Percentiles rank a stretch among this genome's conserved stretches.
phyloP scores from a whole-genome alignment of 2,888 invertebrate species.

The Germaria angustata region DNA sequence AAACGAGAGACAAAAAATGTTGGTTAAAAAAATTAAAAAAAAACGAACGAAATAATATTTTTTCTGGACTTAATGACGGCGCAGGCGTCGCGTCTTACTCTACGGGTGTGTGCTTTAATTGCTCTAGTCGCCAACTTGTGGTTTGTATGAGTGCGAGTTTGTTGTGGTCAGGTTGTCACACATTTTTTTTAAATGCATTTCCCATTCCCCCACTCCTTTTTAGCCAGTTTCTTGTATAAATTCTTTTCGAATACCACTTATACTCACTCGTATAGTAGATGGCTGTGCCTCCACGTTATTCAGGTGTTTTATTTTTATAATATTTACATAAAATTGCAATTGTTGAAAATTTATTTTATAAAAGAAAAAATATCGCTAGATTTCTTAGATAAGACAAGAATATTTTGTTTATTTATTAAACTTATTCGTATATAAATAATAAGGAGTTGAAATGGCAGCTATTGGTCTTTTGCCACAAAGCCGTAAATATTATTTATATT shows the following conservation, averaged over 20 bases:
- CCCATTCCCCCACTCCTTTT: constrained; percentile 72
- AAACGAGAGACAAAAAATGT: constrained; percentile 10
- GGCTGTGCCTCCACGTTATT: constrained; percentile 13
- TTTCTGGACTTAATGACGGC: constrained; percentile 35
- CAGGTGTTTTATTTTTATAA: constrained; percentile 49
- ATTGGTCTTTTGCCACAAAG: neutral
- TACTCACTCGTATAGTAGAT: no score
- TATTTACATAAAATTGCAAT: constrained; percentile 58
- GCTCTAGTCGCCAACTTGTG: constrained; percentile 66
- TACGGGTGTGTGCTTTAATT: constrained; percentile 67
- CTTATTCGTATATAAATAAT: neutral
- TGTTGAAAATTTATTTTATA: constrained; percentile 35
- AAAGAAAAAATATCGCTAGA: neutral
- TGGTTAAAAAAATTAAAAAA: constrained; percentile 31
- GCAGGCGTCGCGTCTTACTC: constrained; percentile 62
- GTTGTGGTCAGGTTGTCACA: constrained; percentile 73
- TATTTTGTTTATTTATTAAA: neutral
- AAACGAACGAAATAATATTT: constrained; percentile 47
- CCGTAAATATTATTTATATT: neutral
- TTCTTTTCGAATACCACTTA: no score
- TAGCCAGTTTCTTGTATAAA: neutral
- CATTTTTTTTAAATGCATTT: constrained; percentile 28
- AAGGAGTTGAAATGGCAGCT: neutral
- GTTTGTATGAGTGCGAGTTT: constrained; percentile 53
- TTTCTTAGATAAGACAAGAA: neutral